phyloP scores from a whole-genome alignment of 2,888 invertebrate species.

The Frankliniella fusca region DNA sequence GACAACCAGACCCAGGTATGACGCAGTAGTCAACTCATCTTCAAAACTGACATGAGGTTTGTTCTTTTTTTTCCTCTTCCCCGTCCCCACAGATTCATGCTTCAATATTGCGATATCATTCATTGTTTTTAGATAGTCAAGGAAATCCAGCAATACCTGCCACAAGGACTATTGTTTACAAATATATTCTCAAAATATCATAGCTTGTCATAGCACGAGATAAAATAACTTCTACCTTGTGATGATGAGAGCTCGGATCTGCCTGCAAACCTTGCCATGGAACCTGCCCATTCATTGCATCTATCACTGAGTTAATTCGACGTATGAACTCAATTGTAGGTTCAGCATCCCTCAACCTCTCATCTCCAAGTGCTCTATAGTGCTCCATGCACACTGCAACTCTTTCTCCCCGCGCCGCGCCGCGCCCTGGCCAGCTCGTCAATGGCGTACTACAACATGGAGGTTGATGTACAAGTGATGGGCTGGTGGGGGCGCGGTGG shows the following conservation, averaged over 20 bases:
- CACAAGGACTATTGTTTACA: no score
- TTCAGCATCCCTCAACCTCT: not conserved
- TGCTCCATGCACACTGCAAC: not conserved
- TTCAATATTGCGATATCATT: not conserved
- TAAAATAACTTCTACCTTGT: not conserved
- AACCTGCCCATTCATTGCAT: not conserved
- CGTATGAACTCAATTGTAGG: not conserved
- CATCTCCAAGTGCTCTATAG: not conserved
- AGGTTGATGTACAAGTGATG: no score
- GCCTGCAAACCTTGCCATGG: not conserved
- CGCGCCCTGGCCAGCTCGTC: no score
- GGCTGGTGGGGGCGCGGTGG: no score
- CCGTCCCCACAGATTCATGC: not conserved
- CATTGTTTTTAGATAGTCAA: not conserved
- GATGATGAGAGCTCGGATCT: not conserved
- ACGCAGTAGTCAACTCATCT: no score
- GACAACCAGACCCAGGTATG: no score
- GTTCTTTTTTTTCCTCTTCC: no score
- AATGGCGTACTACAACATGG: not conserved
- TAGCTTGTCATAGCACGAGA: not conserved
- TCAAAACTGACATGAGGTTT: no score
- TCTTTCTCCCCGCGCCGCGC: not conserved
- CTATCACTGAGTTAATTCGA: not conserved
- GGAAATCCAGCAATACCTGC: not conserved
- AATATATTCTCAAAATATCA: no score